Percentiles rank a stretch among this genome's conserved stretches.
phyloP scores from a whole-genome alignment of 2,888 invertebrate genomes.

The Eudemis profundana region DNA sequence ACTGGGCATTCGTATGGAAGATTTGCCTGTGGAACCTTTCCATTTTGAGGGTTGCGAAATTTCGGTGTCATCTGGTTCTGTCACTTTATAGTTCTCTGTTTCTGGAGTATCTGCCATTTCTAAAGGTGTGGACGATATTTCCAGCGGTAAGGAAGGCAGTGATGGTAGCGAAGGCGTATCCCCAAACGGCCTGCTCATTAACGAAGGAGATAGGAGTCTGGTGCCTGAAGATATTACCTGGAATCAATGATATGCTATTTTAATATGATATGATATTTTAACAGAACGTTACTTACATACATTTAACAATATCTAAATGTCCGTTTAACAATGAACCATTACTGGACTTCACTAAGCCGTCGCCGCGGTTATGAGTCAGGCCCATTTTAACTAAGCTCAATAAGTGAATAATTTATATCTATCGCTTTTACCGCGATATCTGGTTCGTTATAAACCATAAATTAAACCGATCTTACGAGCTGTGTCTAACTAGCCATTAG shows the following conservation, averaged over 20 bases:
- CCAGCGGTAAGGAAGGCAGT: constrained; percentile 59
- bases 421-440: no score
- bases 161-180: constrained; percentile 33
- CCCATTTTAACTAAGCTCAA: no score
- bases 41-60: constrained; percentile 86
- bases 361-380: no score
- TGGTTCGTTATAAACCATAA: no score
- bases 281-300: no score
- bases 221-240: constrained; percentile 81
- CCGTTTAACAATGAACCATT: no score
- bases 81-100: constrained; percentile 76
- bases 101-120: constrained; percentile 67
- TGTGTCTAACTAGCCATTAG: no score
- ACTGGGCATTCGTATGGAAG: constrained; percentile 89
- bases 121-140: constrained; percentile 77
- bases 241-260: constrained; percentile 49
- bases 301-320: no score
- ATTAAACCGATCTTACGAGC: no score
- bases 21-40: constrained; percentile 87
- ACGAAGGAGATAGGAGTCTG: constrained; percentile 68
- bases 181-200: constrained; percentile 54
- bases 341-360: no score
- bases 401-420: no score
- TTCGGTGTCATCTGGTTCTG: constrained; percentile 84
- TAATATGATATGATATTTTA: background rate